Evolutionary conservation across 2,888 invertebrate genomes (phyloP).

Genomic region (Autographa pulchrina): DNA sequence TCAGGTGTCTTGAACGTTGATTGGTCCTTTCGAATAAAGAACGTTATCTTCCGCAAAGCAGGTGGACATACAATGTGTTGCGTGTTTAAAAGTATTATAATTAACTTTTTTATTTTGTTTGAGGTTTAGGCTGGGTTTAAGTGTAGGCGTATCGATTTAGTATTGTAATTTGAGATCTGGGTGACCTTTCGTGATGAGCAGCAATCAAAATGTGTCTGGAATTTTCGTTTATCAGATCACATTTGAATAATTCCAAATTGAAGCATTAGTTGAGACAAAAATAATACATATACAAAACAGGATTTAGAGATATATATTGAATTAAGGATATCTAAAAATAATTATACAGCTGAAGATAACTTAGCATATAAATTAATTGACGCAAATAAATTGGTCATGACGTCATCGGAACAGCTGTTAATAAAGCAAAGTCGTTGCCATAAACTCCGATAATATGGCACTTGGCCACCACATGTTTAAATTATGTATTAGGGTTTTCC

Average conservation of each 20-base stretch:
- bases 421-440: background rate
- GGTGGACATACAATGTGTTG: background rate
- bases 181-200: constrained; percentile 6
- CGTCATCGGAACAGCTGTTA: constrained; percentile 6
- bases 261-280: too few relatives aligned
- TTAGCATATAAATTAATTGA: background rate
- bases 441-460: background rate
- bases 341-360: background rate
- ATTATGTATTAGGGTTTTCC: background rate
- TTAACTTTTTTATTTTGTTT: background rate
- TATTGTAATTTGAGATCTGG: background rate
- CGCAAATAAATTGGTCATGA: background rate
- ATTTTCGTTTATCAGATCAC: background rate
- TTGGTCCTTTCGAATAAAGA: background rate
- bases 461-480: background rate
- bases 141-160: background rate
- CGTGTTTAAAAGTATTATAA: background rate
- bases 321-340: constrained; percentile 1
- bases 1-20: background rate
- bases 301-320: background rate
- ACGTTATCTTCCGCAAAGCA: background rate
- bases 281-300: background rate
- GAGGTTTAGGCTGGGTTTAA: background rate
- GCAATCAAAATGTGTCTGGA: constrained; percentile 5
- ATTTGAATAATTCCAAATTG: background rate